Evolutionary conservation across 2,888 invertebrate species (phyloP).

Genomic region (Strigamia maritima): DNA sequence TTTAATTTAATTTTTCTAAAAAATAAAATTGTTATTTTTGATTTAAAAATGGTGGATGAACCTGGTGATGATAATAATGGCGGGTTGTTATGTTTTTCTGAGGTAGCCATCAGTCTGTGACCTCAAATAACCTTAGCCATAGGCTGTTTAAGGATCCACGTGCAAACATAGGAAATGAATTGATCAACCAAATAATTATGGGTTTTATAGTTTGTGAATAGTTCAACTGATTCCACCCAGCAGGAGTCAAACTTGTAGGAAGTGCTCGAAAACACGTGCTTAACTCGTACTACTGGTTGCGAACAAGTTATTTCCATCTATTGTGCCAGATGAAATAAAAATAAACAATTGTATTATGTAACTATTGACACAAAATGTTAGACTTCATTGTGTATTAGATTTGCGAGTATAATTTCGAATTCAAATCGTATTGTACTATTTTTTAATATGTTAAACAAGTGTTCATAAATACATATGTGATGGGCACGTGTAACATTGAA

Average conservation of each 20-base stretch:
- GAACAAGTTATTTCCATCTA: background rate
- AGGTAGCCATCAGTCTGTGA: background rate
- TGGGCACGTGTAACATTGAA: background rate
- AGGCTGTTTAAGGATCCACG: background rate
- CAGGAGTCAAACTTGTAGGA: background rate
- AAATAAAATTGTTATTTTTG: background rate
- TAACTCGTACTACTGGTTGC: background rate
- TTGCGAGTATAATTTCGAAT: too few species aligned
- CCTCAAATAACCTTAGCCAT: background rate
- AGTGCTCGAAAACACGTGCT: constrained; percentile 11
- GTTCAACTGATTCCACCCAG: background rate
- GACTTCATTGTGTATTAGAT: too few species aligned
- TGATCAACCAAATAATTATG: background rate
- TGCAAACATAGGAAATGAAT: constrained; percentile 14
- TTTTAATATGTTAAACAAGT: too few species aligned
- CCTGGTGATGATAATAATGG: too few species aligned
- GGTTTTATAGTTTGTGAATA: constrained; percentile 7
- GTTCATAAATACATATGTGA: background rate
- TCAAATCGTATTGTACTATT: too few species aligned
- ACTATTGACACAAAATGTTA: too few species aligned
- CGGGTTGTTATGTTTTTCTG: background rate
- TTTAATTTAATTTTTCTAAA: background rate
- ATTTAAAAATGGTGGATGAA: too few species aligned
- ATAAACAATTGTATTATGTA: too few species aligned
- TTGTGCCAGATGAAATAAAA: background rate